A percentile compares a stretch with the other conserved stretches of the same genome.
Evolutionary conservation across 2,797 vertebrate genomes (phyloP).

Genomic region (Melanotaenia pygmaea): DNA sequence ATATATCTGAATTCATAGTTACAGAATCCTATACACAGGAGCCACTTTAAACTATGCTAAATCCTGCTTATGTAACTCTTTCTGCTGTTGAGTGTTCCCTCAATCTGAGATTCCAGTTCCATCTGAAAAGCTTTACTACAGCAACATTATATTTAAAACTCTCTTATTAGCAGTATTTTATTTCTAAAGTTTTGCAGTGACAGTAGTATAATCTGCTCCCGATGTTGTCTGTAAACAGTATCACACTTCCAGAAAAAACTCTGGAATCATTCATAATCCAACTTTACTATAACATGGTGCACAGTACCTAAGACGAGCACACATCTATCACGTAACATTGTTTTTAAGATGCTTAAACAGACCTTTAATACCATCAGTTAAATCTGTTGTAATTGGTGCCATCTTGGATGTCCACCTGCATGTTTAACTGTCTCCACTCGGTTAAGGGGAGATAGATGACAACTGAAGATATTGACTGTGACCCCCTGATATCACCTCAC

Average conservation of each 20-base stretch:
- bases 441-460: constrained; percentile 3
- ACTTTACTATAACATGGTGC: constrained; percentile 2
- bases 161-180: constrained; percentile 16
- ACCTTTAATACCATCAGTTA: constrained; percentile 37
- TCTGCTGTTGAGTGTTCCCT: neutral
- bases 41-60: too few species aligned
- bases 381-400: constrained; percentile 23
- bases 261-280: constrained; percentile 47
- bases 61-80: too few species aligned
- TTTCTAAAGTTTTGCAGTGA: constrained; percentile 7
- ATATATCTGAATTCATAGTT: too few species aligned
- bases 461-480: constrained; percentile 9
- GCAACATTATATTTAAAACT: constrained; percentile 28
- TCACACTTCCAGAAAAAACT: constrained; percentile 45
- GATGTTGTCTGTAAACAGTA: constrained; percentile 38
- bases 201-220: constrained; percentile 7
- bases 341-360: neutral
- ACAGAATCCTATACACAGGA: too few species aligned
- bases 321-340: neutral
- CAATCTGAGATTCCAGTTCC: neutral
- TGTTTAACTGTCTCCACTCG: constrained; percentile 19
- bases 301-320: constrained; percentile 15
- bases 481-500: neutral
- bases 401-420: constrained; percentile 30
- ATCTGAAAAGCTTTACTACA: neutral